These are phyloP conservation scores for Anthoptus insignis DNA, from an alignment of 2,888 invertebrate species.

Conservation along the genomic window DNA sequence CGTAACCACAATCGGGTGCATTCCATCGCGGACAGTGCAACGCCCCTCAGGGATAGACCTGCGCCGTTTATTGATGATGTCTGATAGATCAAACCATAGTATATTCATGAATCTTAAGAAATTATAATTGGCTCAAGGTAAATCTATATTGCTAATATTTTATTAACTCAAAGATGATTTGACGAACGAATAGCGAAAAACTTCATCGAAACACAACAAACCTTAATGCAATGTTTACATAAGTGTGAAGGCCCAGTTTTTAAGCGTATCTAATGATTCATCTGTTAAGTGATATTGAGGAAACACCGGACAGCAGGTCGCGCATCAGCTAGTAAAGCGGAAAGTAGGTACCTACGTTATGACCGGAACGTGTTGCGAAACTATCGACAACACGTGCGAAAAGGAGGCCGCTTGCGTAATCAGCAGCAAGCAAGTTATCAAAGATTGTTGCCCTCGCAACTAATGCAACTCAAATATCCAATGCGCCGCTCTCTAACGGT, in stretches of 20 bases:
- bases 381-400: constrained; percentile 74
- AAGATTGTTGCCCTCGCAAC: constrained; percentile 75
- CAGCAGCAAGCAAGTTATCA: constrained; percentile 63
- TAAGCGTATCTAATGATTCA: not conserved
- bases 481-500: constrained; percentile 72
- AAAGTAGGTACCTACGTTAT: constrained; percentile 54
- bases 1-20: constrained; percentile 82
- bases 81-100: constrained; percentile 14
- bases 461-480: constrained; percentile 66
- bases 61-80: constrained; percentile 66
- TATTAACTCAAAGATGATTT: not conserved
- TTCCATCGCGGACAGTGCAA: constrained; percentile 78
- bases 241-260: not conserved
- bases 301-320: constrained; percentile 7
- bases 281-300: not conserved
- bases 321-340: constrained; percentile 24
- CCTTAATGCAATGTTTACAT: not conserved
- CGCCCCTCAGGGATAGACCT: constrained; percentile 74
- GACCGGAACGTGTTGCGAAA: constrained; percentile 71
- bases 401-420: constrained; percentile 78
- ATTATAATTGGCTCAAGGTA: not conserved
- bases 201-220: no score
- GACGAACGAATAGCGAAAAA: not conserved
- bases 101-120: constrained; percentile 5
- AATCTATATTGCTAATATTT: no score